Evolutionary conservation across 1,140 invertebrate species (phyloP).

Genomic region (Heliothis subflexa): DNA sequence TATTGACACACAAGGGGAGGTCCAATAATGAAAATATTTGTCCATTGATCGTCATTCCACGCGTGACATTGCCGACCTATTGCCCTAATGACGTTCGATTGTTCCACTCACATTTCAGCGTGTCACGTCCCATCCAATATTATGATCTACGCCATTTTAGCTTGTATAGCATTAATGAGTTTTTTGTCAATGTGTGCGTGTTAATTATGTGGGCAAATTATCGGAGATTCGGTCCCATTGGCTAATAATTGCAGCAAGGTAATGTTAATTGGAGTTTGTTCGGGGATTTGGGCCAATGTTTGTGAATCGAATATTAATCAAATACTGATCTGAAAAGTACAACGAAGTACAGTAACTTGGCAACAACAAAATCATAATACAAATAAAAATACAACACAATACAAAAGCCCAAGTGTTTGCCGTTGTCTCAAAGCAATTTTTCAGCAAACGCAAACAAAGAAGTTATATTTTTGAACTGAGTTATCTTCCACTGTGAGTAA

Average conservation of each 20-base stretch:
- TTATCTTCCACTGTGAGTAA: no score
- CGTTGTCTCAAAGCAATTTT: no score
- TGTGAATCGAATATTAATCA: no score
- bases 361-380: no score
- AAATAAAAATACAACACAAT: no score
- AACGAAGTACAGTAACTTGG: no score
- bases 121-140: slow-evolving; percentile 43
- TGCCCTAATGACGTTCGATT: slow-evolving; percentile 55
- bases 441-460: no score
- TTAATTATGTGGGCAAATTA: slow-evolving; percentile 1
- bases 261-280: neutral
- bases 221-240: no score
- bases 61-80: slow-evolving; percentile 52
- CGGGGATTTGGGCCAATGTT: neutral
- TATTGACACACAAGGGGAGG: slow-evolving; percentile 42
- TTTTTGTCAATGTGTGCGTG: slow-evolving; percentile 29
- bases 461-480: no score
- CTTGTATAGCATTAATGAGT: slow-evolving; percentile 39
- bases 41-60: slow-evolving; percentile 52
- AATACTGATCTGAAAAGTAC: no score
- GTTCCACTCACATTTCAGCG: slow-evolving; percentile 52
- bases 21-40: slow-evolving; percentile 61
- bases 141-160: slow-evolving; percentile 46
- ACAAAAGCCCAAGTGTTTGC: no score
- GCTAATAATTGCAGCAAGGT: no score